Evolutionary conservation across 2,113 vertebrate genomes (phyloP).

Genomic region (Sciurus niger): DNA sequence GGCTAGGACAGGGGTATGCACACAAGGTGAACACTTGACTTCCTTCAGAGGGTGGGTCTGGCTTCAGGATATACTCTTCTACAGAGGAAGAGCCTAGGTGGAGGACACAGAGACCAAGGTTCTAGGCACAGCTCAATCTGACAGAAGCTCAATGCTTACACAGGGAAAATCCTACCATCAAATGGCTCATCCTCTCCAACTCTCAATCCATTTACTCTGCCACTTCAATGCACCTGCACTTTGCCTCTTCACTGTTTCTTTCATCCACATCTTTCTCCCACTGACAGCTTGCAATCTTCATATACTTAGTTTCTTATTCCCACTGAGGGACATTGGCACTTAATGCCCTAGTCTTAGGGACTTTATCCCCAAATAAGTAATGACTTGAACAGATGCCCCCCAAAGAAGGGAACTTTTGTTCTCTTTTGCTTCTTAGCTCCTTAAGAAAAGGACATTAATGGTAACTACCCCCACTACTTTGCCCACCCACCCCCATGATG

Average conservation of each 20-base stretch:
- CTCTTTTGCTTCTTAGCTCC: neutral
- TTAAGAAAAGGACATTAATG: neutral
- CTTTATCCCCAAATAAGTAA: neutral
- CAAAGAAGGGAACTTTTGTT: neutral
- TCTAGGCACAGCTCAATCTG: neutral
- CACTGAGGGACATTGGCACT: neutral
- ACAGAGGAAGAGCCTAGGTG: neutral
- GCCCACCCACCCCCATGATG: too few species aligned
- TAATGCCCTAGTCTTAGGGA: too few species aligned
- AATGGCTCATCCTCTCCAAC: fast-evolving
- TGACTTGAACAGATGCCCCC: neutral
- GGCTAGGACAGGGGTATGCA: too few species aligned
- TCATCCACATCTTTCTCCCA: neutral
- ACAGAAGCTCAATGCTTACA: neutral
- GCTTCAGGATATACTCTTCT: neutral
- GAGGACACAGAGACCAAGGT: neutral
- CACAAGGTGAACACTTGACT: neutral
- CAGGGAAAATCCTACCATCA: neutral
- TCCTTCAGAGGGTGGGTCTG: neutral
- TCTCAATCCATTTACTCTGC: neutral
- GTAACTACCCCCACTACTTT: neutral
- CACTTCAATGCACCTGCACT: neutral
- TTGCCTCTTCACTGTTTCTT: neutral
- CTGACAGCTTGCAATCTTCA: too few species aligned
- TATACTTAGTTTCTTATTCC: neutral